phyloP scores from a whole-genome alignment of 37 sponge, comb jelly and placozoan genomes.

The Amphimedon queenslandica region DNA sequence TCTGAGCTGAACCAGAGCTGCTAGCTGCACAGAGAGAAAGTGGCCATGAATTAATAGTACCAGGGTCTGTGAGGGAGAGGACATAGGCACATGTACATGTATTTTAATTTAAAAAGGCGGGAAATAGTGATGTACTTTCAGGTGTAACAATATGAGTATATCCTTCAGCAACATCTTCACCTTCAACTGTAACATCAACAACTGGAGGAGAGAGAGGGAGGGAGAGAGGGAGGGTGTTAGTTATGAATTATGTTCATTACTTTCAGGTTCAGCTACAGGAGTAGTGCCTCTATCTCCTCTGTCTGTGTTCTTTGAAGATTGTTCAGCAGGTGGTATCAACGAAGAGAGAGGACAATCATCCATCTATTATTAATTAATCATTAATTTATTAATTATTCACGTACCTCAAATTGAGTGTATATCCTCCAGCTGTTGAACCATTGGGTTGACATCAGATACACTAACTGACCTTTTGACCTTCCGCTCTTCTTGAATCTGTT shows the following conservation, averaged over 20 bases:
- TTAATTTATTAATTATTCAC: too few species aligned
- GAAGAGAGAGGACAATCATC: too few species aligned
- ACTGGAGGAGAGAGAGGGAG: not conserved
- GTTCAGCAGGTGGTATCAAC: too few species aligned
- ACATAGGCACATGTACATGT: too few species aligned
- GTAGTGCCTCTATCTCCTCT: too few species aligned
- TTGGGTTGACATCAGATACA: conserved; percentile 53
- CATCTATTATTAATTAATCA: too few species aligned
- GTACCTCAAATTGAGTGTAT: conserved; percentile 48
- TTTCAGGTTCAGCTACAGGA: too few species aligned
- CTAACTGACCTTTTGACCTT: conserved; percentile 37
- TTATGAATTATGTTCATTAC: not conserved
- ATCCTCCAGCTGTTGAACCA: conserved; percentile 80
- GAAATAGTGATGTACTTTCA: not conserved
- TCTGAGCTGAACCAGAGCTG: not conserved
- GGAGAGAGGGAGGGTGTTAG: conserved; percentile 7
- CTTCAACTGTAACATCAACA: not conserved
- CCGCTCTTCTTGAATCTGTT: conserved; percentile 30
- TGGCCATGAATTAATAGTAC: not conserved
- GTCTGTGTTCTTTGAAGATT: too few species aligned
- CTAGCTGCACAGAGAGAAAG: not conserved
- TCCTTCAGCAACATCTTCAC: not conserved
- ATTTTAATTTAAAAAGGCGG: too few species aligned
- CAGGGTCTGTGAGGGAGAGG: too few species aligned
- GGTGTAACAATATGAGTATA: not conserved